These are phyloP conservation scores for Willowsia nigromaculata DNA, from an alignment of 2,888 invertebrate genomes.

Conservation along the genomic window DNA sequence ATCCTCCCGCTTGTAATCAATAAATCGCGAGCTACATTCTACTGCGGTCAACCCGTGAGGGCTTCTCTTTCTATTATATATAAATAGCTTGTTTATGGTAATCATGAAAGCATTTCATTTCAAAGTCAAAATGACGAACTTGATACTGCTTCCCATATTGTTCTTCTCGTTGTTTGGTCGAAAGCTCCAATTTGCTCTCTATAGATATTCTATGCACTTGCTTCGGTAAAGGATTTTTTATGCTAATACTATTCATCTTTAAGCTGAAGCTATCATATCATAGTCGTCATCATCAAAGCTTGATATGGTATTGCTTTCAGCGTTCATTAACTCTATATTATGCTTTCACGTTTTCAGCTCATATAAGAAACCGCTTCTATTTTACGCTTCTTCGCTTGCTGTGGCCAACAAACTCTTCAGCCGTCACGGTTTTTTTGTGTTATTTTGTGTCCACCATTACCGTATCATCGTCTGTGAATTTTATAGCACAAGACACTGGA, in stretches of 20 bases:
- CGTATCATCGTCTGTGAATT: neutral
- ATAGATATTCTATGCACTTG: neutral
- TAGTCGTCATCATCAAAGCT: neutral
- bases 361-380: neutral
- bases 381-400: neutral
- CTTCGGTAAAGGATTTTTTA: neutral
- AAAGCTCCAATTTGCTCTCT: neutral
- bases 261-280: neutral
- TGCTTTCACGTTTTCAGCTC: neutral
- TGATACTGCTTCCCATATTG: constrained; percentile 13
- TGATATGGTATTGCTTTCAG: constrained; percentile 37
- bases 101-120: constrained; percentile 2
- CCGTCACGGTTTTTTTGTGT: neutral
- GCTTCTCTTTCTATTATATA: neutral
- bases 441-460: neutral
- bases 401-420: neutral
- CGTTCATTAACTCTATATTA: neutral
- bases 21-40: neutral
- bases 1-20: constrained; percentile 6
- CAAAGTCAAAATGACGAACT: neutral
- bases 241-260: neutral
- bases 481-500: neutral
- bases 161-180: neutral
- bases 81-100: constrained; percentile 15
- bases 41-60: neutral